phyloP scores from a whole-genome alignment of 2,888 invertebrate species.

The Lobophora halterata region DNA sequence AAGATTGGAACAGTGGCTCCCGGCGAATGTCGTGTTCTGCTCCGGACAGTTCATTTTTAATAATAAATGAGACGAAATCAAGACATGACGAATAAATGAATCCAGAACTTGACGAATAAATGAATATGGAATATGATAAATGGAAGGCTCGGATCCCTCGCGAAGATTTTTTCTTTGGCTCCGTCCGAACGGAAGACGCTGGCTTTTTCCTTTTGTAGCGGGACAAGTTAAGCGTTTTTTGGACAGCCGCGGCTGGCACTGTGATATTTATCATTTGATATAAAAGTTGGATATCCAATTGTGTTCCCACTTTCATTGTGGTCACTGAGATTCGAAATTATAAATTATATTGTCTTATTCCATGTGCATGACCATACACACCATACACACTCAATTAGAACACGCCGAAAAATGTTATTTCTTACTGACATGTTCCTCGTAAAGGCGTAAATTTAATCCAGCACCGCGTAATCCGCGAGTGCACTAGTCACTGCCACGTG shows the following conservation, averaged over 20 bases:
- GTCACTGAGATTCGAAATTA: conserved; percentile 43
- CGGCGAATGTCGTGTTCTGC: conserved; percentile 70
- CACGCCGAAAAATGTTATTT: no score
- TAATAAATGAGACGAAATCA: conserved; percentile 82
- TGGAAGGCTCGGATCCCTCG: conserved; percentile 77
- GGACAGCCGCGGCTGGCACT: conserved; percentile 66
- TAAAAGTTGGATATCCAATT: conserved; percentile 68
- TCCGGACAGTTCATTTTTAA: conserved; percentile 81
- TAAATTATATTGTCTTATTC: conserved; percentile 25
- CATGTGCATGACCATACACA: conserved; percentile 3
- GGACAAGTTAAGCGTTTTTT: conserved; percentile 81
- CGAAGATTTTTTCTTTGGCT: conserved; percentile 79
- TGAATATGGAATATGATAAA: conserved; percentile 82
- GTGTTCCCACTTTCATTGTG: conserved; percentile 61
- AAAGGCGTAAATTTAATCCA: conserved; percentile 66
- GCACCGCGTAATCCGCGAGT: conserved; percentile 70
- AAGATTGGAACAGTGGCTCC: conserved; percentile 77
- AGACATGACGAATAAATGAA: conserved; percentile 82
- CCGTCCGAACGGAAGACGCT: conserved; percentile 79
- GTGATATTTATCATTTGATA: conserved; percentile 78
- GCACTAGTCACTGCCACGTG: conserved; percentile 81
- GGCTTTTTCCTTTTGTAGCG: conserved; percentile 80
- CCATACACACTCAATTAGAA: no score
- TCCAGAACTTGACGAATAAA: conserved; percentile 82
- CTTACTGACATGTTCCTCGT: conserved; percentile 31